phyloP scores from a whole-genome alignment of 2,797 vertebrate genomes.

The Caiman crocodilus region DNA sequence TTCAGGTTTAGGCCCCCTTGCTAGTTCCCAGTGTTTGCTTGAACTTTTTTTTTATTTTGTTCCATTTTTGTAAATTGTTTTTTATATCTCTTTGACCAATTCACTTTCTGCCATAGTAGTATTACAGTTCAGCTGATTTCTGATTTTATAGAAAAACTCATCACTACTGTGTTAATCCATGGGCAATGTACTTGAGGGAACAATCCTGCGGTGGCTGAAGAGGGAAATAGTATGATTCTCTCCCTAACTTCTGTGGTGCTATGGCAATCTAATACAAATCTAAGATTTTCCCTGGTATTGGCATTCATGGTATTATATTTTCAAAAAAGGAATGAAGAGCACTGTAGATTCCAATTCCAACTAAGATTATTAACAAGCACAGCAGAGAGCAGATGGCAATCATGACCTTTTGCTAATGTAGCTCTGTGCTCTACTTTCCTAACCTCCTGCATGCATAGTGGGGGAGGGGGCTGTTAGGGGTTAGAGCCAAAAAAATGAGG shows the following conservation, averaged over 20 bases:
- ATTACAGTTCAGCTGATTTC: not conserved
- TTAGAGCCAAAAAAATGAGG: not conserved
- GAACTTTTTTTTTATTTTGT: not conserved
- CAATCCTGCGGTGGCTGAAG: not conserved
- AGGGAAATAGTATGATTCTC: not conserved
- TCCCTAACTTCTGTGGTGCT: not conserved
- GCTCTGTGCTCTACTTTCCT: not conserved
- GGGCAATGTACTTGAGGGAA: not conserved
- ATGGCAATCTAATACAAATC: not conserved
- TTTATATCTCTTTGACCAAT: not conserved
- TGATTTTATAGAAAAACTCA: not conserved
- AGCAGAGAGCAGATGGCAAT: constrained; percentile 25
- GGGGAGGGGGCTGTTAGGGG: not conserved
- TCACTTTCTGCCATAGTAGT: constrained; percentile 10
- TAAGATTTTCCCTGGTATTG: not conserved
- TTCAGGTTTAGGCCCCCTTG: constrained; percentile 33
- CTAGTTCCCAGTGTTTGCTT: not conserved
- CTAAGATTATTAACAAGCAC: constrained; percentile 24
- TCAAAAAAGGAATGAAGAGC: constrained; percentile 16
- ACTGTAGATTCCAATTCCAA: not conserved
- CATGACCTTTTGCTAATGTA: constrained; percentile 6
- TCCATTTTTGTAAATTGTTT: constrained; percentile 20
- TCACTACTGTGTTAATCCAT: not conserved
- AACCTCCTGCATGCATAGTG: not conserved
- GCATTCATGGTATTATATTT: not conserved